These are phyloP conservation scores for Euura lappo DNA, from an alignment of 1,140 invertebrate genomes.

Conservation along the genomic window DNA sequence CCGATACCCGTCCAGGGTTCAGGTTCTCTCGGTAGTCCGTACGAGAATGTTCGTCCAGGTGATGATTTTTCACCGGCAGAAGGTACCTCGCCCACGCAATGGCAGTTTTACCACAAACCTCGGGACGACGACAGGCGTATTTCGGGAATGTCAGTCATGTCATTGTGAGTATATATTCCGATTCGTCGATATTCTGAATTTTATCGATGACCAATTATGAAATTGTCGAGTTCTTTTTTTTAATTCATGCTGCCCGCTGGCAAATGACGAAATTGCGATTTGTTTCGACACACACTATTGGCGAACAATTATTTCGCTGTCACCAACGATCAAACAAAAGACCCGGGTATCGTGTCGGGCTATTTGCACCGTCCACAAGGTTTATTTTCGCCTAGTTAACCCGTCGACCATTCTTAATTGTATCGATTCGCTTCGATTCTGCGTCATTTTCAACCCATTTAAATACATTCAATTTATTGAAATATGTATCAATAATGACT, in stretches of 20 bases:
- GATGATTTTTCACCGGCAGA: slow-evolving; percentile 60
- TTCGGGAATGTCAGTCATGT: slow-evolving; percentile 66
- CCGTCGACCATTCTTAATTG: neutral
- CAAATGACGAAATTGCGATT: no score
- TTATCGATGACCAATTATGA: neutral
- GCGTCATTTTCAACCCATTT: no score
- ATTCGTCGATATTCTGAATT: neutral
- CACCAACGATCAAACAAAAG: neutral
- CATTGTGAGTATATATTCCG: slow-evolving; percentile 63
- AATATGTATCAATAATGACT: no score
- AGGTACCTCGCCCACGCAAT: slow-evolving; percentile 66
- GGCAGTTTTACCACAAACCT: slow-evolving; percentile 65
- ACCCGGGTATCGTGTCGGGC: neutral
- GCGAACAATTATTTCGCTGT: neutral
- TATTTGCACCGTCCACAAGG: slow-evolving; percentile 1
- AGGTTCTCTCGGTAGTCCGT: slow-evolving; percentile 68
- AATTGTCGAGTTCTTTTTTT: no score
- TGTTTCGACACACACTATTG: no score
- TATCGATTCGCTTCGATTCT: no score
- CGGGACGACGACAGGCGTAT: slow-evolving; percentile 63
- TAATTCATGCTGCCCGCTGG: no score
- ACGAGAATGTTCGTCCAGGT: slow-evolving; percentile 67
- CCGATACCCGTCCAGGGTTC: slow-evolving; percentile 64
- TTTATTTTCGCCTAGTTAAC: slow-evolving; percentile 2
- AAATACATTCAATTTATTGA: no score